Evolutionary conservation across 2,113 vertebrate species (phyloP).

Genomic region (Engraulis encrasicolus): DNA sequence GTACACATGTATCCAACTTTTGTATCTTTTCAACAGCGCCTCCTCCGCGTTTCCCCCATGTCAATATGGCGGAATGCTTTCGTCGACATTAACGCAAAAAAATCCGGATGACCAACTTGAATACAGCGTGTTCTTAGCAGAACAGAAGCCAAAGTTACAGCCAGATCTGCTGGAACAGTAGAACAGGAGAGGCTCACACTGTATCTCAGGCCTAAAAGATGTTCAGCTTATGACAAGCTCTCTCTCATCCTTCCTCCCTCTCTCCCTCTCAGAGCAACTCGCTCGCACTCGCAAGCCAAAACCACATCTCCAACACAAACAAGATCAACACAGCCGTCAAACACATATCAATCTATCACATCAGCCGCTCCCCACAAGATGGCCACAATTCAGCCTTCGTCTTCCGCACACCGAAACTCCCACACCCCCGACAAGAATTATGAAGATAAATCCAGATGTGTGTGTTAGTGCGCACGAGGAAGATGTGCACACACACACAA

Average conservation of each 20-base stretch:
- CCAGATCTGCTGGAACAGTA: no score
- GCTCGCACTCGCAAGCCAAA: constrained; percentile 56
- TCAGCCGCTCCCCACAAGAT: constrained; percentile 48
- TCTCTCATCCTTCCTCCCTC: no score
- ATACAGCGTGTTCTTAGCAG: not conserved
- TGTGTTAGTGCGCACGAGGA: no score
- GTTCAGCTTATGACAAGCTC: not conserved
- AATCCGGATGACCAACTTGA: no score
- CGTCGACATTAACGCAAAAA: no score
- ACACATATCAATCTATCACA: constrained; percentile 67
- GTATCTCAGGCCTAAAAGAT: not conserved
- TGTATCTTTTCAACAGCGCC: no score
- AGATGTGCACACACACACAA: constrained; percentile 8
- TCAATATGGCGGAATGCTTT: no score
- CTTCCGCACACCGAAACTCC: no score
- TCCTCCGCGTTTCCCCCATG: no score
- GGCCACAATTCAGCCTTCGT: constrained; percentile 39
- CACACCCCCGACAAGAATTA: not conserved
- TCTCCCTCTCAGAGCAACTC: not conserved
- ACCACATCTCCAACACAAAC: constrained; percentile 62
- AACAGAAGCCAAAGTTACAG: not conserved
- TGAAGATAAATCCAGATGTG: constrained; percentile 41
- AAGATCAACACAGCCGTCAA: constrained; percentile 61
- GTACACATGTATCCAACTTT: no score
- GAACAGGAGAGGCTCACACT: not conserved